Conservation (phyloP, 2,113 vertebrate species). For the Cephalopterus ornatus region DNA sequence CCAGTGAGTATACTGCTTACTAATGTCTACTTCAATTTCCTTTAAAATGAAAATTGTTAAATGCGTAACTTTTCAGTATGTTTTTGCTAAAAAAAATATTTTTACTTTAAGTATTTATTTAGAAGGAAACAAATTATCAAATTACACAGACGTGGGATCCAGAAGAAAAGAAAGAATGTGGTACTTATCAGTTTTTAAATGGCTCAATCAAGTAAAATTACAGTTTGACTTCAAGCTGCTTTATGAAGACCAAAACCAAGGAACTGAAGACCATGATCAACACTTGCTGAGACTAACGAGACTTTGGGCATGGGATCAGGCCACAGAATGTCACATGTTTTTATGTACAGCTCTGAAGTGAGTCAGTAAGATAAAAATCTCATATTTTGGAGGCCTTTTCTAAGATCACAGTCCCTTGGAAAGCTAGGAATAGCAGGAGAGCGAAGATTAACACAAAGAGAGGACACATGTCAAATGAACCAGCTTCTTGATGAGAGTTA, state of each 20-base stretch:
- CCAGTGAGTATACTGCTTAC: background rate
- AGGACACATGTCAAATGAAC: background rate
- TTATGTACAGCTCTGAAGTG: background rate
- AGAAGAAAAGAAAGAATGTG: background rate
- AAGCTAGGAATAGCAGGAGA: background rate
- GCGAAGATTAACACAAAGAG: background rate
- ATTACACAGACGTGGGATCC: background rate
- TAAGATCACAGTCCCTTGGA: background rate
- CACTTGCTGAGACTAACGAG: background rate
- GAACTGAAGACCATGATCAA: background rate
- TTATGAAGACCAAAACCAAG: background rate
- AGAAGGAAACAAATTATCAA: background rate
- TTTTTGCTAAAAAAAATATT: background rate
- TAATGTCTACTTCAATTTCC: background rate
- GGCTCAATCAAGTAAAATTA: background rate
- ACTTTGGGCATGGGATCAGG: background rate
- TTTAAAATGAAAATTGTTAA: background rate
- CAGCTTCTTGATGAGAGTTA: background rate
- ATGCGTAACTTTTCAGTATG: background rate
- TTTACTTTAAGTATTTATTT: background rate
- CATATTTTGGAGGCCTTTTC: background rate
- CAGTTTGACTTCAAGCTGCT: background rate
- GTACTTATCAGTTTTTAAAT: background rate
- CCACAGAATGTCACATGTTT: background rate
- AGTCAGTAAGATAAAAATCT: background rate